phyloP scores from a whole-genome alignment of 2,888 invertebrate species.

The Heliconius ethilla region DNA sequence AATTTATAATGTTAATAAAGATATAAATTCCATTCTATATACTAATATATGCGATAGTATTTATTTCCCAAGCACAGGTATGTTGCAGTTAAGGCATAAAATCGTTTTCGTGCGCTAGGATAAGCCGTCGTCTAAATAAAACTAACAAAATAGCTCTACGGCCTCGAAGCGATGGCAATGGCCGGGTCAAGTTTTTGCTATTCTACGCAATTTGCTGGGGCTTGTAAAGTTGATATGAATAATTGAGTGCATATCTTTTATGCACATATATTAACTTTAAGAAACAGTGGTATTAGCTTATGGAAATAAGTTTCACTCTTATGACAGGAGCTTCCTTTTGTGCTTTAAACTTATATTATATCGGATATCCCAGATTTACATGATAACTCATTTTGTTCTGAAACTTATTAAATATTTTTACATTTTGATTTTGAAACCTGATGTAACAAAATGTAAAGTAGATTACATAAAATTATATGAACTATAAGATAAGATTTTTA shows the following conservation, averaged over 20 bases:
- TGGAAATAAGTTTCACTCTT: constrained; percentile 11
- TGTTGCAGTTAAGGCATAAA: constrained; percentile 3
- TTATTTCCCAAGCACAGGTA: not conserved
- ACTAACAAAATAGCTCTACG: constrained; percentile 33
- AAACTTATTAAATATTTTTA: not conserved
- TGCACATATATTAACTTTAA: constrained; percentile 31
- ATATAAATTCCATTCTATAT: too few relatives aligned
- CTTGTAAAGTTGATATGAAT: constrained; percentile 46
- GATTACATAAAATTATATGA: not conserved
- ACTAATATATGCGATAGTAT: too few relatives aligned
- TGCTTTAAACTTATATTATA: constrained; percentile 1
- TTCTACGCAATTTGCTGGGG: constrained; percentile 42
- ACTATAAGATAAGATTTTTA: not conserved
- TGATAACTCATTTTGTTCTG: not conserved
- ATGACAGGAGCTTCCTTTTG: constrained; percentile 16
- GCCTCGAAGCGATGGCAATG: constrained; percentile 47
- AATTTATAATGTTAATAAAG: too few relatives aligned
- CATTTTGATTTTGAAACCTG: not conserved
- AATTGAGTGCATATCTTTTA: constrained; percentile 43
- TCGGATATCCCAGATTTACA: not conserved
- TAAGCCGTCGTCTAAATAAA: constrained; percentile 26
- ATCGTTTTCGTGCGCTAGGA: constrained; percentile 17
- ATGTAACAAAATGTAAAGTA: not conserved
- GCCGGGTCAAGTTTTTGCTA: constrained; percentile 44
- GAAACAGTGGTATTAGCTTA: constrained; percentile 21